phyloP scores from a whole-genome alignment of 2,888 invertebrate genomes.

The Adelognathus sp. region DNA sequence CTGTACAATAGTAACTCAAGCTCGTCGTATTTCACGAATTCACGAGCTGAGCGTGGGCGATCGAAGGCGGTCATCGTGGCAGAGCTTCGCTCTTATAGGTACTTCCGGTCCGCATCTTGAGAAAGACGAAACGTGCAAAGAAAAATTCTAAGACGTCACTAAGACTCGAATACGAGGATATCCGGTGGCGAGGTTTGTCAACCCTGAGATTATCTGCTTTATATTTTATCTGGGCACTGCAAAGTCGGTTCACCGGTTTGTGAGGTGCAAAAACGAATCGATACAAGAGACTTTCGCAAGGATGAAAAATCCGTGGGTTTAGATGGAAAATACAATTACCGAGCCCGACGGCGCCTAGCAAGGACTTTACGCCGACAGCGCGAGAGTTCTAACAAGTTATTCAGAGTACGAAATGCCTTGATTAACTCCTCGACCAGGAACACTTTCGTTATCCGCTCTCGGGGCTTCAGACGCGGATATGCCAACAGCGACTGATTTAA shows the following conservation, averaged over 20 bases:
- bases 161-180: too few species aligned
- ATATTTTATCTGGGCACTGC: background rate
- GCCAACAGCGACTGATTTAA: background rate
- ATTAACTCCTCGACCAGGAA: constrained; percentile 4
- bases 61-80: constrained; percentile 10
- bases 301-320: constrained; percentile 3
- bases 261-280: background rate
- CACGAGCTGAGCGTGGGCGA: constrained; percentile 25
- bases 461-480: background rate
- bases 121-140: background rate
- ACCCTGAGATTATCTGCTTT: background rate
- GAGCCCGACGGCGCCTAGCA: background rate
- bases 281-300: background rate
- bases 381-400: background rate
- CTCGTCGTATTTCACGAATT: constrained; percentile 29
- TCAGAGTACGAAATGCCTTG: constrained; percentile 13
- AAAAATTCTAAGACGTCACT: background rate
- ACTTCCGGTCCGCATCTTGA: constrained; percentile 17
- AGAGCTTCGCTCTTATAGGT: background rate
- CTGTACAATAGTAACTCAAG: background rate
- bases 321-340: constrained; percentile 33
- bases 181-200: too few species aligned
- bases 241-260: background rate
- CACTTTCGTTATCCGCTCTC: constrained; percentile 22
- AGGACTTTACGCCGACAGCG: constrained; percentile 13